Conservation (phyloP, 2,797 vertebrate species). For the Bradypodion pumilum region DNA sequence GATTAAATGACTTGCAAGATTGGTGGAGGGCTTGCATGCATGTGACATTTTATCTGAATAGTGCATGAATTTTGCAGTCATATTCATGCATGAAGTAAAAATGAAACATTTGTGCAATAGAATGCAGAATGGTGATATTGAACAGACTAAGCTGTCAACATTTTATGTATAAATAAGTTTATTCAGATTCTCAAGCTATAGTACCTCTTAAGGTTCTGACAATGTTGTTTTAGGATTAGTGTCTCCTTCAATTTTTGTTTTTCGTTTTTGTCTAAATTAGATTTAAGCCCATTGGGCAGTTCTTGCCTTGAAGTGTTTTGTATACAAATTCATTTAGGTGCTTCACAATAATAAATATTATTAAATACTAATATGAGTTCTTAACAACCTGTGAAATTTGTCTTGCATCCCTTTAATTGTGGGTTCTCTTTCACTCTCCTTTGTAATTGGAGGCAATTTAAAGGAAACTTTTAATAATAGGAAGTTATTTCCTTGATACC, state of each 20-base stretch:
- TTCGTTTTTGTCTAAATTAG: background rate
- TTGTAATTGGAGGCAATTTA: background rate
- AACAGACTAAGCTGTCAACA: constrained; percentile 1
- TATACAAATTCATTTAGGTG: background rate
- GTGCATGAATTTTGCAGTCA: background rate
- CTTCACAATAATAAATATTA: background rate
- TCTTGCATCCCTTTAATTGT: background rate
- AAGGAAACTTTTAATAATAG: background rate
- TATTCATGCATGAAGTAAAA: constrained; percentile 58
- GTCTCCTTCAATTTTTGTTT: background rate
- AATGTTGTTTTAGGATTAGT: background rate
- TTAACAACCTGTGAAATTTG: background rate
- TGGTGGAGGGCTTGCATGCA: constrained; percentile 58
- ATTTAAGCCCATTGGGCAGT: background rate
- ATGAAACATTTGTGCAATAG: constrained; percentile 17
- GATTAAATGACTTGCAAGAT: constrained; percentile 32
- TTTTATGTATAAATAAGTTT: background rate
- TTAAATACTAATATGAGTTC: background rate
- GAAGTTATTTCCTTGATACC: background rate
- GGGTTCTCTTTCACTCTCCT: background rate
- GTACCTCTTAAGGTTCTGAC: background rate
- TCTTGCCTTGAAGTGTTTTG: background rate
- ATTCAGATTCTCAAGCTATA: background rate
- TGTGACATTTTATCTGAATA: constrained; percentile 34
- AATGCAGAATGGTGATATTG: constrained; percentile 12